Base-by-base conservation (phyloP, 2,113 vertebrate species). In the Pseudolaguvia tuberculata region DNA sequence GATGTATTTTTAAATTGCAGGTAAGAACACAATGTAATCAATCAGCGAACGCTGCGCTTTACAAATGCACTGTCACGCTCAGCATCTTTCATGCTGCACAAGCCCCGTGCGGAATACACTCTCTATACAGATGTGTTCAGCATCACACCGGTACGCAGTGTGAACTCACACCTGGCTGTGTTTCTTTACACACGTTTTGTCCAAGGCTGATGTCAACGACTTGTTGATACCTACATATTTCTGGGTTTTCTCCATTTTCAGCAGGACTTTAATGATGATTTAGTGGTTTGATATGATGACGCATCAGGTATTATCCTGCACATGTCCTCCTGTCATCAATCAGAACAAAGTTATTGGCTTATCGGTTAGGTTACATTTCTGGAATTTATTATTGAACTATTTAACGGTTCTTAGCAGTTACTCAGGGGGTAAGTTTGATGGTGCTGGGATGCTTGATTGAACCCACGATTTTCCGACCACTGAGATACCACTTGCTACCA, bases 61-160 rank as follows among this genome's bases (percentile, higher is more conserved):
- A 56, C 55, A 70, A 74, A 62, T 72, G 68, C 75, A 71, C 56
- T 42, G 68, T 70, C 68, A 75, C 73, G 62, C 73, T 80, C 65
- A 57, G 79, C 77, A 79, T 79, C 48, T 45, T 63, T 51, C 52
- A 39, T 25, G 59, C 48, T 23, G 57, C 20, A 47, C 31, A 18
- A 56, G 23, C 29, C 52, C 20, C 18, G 17, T 31, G 29, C 9
- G 23, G 45, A 27, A 42, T 17, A 14, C 62, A 65, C 2, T 47
- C n/a, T 23, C n/a, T 47, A 15, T 65, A 50, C 63, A 67, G 45
- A 67, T 67, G 63, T 50, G 63, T 20, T 27, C 7, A 50, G n/a
- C 45, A 65, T 47, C 62, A 62, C 35, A 42, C 20, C 57, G 15
- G 20, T 12, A 39, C 29, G 18, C 58, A 23, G 62, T 25, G 42